Conservation (phyloP, 2,888 invertebrate species). For the Oligia latruncula region DNA sequence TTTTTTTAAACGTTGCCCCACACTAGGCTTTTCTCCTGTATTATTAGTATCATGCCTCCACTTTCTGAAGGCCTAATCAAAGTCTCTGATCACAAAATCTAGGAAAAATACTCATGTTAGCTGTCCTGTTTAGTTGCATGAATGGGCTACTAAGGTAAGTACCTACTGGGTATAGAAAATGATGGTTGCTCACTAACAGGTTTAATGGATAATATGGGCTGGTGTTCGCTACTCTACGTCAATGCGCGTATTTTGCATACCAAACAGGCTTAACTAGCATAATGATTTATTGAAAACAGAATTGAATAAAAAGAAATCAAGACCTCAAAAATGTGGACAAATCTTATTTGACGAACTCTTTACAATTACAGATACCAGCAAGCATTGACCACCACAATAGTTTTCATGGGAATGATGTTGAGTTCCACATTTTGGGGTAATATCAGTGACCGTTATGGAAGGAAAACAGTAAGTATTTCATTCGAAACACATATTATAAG, state of each 20-base stretch:
- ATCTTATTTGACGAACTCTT: not conserved
- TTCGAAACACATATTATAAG: not conserved
- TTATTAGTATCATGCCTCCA: not conserved
- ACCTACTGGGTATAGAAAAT: too few relatives aligned
- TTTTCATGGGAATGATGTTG: slow-evolving; percentile 99
- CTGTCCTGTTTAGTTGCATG: not conserved
- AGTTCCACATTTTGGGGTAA: slow-evolving; percentile 99
- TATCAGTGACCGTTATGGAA: slow-evolving; percentile 97
- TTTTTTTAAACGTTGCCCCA: too few relatives aligned
- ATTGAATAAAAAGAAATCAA: not conserved
- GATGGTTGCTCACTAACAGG: not conserved
- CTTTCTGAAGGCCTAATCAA: not conserved
- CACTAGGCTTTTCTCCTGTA: too few relatives aligned
- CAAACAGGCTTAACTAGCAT: not conserved
- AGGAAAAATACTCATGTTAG: not conserved
- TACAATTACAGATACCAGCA: slow-evolving; percentile 93
- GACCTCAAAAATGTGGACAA: not conserved
- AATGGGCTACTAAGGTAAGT: not conserved
- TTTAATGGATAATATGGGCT: too few relatives aligned
- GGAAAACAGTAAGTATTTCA: slow-evolving; percentile 92
- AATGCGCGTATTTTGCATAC: too few relatives aligned
- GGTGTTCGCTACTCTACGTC: too few relatives aligned
- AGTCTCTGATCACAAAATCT: not conserved
- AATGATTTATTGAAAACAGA: not conserved
- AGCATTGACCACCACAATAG: slow-evolving; percentile 97